A percentile compares a stretch with the other conserved stretches of the same genome.
Evolutionary conservation across 2,797 vertebrate genomes (phyloP).

Genomic region (Schizopygopsis malacanthus): DNA sequence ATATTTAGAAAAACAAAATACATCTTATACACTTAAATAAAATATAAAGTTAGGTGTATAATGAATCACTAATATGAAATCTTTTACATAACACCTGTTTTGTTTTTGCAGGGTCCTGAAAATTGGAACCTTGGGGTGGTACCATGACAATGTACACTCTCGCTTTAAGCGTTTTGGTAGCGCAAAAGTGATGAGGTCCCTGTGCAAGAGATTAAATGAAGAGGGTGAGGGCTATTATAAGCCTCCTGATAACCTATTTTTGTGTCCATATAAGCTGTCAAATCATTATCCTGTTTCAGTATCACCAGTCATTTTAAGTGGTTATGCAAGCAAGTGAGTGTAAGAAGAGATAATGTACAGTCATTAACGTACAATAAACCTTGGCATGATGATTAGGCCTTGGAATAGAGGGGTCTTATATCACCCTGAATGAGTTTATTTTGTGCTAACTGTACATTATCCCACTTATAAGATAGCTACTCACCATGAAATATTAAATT

Average conservation of each 20-base stretch:
- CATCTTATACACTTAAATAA: background rate
- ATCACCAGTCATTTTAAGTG: conserved; percentile 19
- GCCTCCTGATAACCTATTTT: conserved; percentile 38
- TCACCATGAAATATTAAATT: background rate
- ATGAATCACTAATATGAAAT: background rate
- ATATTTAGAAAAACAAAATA: background rate
- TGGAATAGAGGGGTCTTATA: background rate
- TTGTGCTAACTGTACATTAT: background rate
- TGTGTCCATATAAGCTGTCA: conserved; percentile 31
- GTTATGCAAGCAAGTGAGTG: conserved; percentile 15
- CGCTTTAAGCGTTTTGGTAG: conserved; percentile 94
- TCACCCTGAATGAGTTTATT: background rate
- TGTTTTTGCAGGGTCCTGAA: conserved; percentile 81
- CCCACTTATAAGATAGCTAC: background rate
- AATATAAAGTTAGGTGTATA: background rate
- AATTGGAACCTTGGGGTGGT: conserved; percentile 91
- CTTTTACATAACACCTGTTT: conserved; percentile 2
- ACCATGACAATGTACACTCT: conserved; percentile 86
- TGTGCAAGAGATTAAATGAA: conserved; percentile 84
- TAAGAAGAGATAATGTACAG: conserved; percentile 5
- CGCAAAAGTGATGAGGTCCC: conserved; percentile 91
- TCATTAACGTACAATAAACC: background rate
- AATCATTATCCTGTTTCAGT: conserved; percentile 19
- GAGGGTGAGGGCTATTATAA: conserved; percentile 73
- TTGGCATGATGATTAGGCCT: background rate